Base-by-base conservation (phyloP, 2,797 vertebrate species). In the Smutsia temminckii region DNA sequence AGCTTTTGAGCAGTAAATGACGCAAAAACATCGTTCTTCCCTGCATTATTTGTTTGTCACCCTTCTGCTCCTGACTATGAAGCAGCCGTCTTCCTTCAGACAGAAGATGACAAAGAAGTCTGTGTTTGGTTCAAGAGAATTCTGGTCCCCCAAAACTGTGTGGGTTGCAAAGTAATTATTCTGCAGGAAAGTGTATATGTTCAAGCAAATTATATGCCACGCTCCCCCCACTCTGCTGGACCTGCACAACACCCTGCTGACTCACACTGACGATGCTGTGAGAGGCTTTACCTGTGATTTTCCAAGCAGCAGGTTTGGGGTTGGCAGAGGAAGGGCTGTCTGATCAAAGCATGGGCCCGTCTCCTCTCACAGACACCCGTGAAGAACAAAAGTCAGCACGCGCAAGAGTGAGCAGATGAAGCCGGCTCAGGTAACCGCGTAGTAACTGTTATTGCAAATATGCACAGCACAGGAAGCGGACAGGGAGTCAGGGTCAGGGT, bases 181-280 rank as follows among this genome's bases (percentile, higher is more conserved):
- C 66, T 87, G 40, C 10, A 51, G 81, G 61, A 95, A 51, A 42
- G n/a, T 29, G 12, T 25, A 46, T 51, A 42, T 40, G 25, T 87
- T 77, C 34, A 37, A 90, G 84, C 71, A 97, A 96, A 95, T 96
- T 75, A 89, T 32, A 59, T 66, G 71, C 75, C 96, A 85, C 86
- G 64, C 90, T 89, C 78, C 72, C 68, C 89, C 61, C 64, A 6
- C 93, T 92, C 93, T 72, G 5, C 63, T 13, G 55, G 57, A 29
- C 13, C 46, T 42, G 71, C 94, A 81, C 89, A 88, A 25, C 11
- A 42, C 0, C 0, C 55, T 13, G n/a, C 89, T 95, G 97, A 94
- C 57, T 98, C 97, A 97, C 64, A 18, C 80, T 37, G 87, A 61
- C 0, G 27, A 74, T 29, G 79, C 92, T 92, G 75, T 78, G 89